Conservation (phyloP, 2,888 invertebrate genomes). For the Noctua janthe region DNA sequence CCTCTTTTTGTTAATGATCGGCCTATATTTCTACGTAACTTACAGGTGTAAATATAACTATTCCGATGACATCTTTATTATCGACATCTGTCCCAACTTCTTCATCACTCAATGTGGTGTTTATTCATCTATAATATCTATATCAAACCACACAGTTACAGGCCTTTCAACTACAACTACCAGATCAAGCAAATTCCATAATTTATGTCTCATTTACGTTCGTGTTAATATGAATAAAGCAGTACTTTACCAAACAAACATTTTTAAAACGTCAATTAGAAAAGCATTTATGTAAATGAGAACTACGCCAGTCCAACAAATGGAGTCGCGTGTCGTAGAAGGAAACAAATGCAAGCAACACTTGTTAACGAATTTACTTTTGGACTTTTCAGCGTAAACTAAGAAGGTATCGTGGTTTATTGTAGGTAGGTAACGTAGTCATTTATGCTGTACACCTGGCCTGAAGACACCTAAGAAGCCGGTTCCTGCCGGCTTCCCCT, state of each 20-base stretch:
- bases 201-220: background rate
- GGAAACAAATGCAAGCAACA: slow-evolving; percentile 51
- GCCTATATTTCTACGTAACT: background rate
- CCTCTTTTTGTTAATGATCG: background rate
- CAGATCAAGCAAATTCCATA: background rate
- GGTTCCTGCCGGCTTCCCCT: no score
- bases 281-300: slow-evolving; percentile 49
- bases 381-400: slow-evolving; percentile 9
- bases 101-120: background rate
- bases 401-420: background rate
- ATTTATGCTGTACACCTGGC: background rate
- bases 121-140: background rate
- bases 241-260: background rate
- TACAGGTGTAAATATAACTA: background rate
- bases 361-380: slow-evolving; percentile 36
- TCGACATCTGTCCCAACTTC: background rate
- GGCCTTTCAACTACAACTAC: background rate
- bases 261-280: slow-evolving; percentile 29
- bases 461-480: no score
- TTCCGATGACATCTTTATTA: background rate
- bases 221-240: slow-evolving; percentile 11
- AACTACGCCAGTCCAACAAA: slow-evolving; percentile 28
- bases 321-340: slow-evolving; percentile 48
- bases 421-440: background rate
- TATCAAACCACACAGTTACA: background rate